phyloP scores from a whole-genome alignment of 1,140 invertebrate genomes.

The Drosophila guanche region DNA sequence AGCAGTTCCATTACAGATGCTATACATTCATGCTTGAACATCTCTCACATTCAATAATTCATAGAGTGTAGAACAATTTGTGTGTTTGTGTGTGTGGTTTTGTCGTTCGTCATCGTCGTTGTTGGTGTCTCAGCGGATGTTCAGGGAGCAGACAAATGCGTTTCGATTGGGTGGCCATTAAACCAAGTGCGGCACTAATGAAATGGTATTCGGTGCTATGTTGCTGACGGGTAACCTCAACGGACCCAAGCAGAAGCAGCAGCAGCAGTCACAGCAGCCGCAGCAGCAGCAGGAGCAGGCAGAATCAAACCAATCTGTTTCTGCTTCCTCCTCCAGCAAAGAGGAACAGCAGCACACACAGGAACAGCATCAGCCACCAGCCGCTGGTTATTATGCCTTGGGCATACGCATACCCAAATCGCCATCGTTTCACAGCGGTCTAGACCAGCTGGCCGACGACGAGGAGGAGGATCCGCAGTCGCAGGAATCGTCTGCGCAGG shows the following conservation, averaged over 20 bases:
- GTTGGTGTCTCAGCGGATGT: constrained; percentile 15
- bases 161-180: constrained; percentile 46
- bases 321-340: too few relatives aligned
- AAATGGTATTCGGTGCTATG: constrained; percentile 83
- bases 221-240: constrained; percentile 78
- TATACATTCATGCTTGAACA: constrained; percentile 48
- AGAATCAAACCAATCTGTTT: constrained; percentile 1
- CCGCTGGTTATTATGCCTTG: constrained; percentile 60
- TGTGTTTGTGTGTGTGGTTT: constrained; percentile 3
- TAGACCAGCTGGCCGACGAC: constrained; percentile 89
- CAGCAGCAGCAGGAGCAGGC: constrained; percentile 22
- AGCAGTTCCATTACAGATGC: constrained; percentile 75
- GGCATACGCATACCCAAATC: constrained; percentile 90
- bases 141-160: constrained; percentile 32
- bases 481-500: constrained; percentile 4
- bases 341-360: constrained; percentile 18
- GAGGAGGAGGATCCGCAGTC: constrained; percentile 35
- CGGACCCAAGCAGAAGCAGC: constrained; percentile 63
- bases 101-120: constrained; percentile 26
- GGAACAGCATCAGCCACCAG: constrained; percentile 26
- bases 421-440: constrained; percentile 92
- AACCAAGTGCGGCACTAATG: constrained; percentile 72
- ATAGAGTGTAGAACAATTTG: constrained; percentile 29
- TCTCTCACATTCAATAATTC: constrained; percentile 36
- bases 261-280: constrained; percentile 49